Evolutionary conservation across 2,797 vertebrate genomes (phyloP).

Genomic region (Serranus cabrilla): DNA sequence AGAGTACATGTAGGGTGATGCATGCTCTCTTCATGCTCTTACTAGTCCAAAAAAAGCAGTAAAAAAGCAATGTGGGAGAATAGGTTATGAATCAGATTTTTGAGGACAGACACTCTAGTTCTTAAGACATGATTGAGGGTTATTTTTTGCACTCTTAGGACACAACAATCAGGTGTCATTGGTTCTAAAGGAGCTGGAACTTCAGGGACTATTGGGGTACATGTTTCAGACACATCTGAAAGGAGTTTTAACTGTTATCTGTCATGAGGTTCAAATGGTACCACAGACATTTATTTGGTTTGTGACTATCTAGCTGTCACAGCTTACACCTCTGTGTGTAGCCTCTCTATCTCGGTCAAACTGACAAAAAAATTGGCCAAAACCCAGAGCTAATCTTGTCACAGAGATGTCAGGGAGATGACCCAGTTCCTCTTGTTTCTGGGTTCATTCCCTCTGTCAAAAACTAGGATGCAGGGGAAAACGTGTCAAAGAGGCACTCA

Average conservation of each 20-base stretch:
- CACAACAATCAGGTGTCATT: not conserved
- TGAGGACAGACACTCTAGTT: not conserved
- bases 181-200: not conserved
- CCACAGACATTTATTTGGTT: constrained; percentile 26
- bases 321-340: constrained; percentile 21
- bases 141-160: not conserved
- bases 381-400: constrained; percentile 66
- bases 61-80: not conserved
- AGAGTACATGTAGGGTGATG: constrained; percentile 5
- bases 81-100: not conserved
- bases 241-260: not conserved
- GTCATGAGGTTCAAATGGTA: constrained; percentile 19
- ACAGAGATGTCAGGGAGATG: constrained; percentile 64
- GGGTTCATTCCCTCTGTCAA: constrained; percentile 51
- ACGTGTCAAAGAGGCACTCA: constrained; percentile 25
- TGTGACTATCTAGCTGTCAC: constrained; percentile 21
- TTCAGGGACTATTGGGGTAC: too few relatives aligned
- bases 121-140: not conserved
- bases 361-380: constrained; percentile 48
- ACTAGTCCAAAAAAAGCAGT: not conserved
- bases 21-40: constrained; percentile 6
- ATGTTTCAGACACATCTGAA: constrained; percentile 11
- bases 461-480: constrained; percentile 39
- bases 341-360: constrained; percentile 41
- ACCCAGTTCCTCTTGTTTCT: constrained; percentile 56